Percentiles rank a stretch among this genome's conserved stretches.
These are phyloP conservation scores for Zygaena filipendulae DNA, from an alignment of 2,888 invertebrate species.

Conservation along the genomic window DNA sequence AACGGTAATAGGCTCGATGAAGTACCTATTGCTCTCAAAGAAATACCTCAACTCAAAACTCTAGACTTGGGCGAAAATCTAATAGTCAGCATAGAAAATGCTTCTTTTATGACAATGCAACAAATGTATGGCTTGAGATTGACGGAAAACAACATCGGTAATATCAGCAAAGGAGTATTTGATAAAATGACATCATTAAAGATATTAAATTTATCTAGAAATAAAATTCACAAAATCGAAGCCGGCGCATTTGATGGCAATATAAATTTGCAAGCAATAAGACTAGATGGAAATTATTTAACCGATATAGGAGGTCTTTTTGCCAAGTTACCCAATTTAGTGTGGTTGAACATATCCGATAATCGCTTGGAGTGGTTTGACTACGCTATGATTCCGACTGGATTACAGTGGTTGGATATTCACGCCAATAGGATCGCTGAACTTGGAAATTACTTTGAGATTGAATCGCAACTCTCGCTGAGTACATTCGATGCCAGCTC, in stretches of 20 bases:
- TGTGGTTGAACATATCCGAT: constrained; percentile 88
- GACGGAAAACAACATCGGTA: constrained; percentile 86
- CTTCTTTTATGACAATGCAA: constrained; percentile 82
- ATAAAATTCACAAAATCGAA: constrained; percentile 83
- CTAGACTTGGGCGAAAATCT: constrained; percentile 89
- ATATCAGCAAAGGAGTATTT: constrained; percentile 82
- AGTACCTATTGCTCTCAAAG: constrained; percentile 79
- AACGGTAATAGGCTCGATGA: constrained; percentile 82
- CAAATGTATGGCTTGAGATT: constrained; percentile 84
- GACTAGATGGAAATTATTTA: constrained; percentile 84
- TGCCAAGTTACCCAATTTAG: constrained; percentile 81
- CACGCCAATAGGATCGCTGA: constrained; percentile 86
- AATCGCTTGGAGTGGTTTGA: constrained; percentile 87
- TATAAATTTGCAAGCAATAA: constrained; percentile 80
- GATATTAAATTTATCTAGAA: constrained; percentile 85
- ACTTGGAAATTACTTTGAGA: constrained; percentile 86
- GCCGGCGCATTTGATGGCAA: constrained; percentile 82
- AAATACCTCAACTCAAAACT: constrained; percentile 80
- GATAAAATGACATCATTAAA: constrained; percentile 81
- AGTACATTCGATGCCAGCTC: constrained; percentile 86
- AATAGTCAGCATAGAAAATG: constrained; percentile 80
- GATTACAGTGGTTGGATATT: constrained; percentile 86
- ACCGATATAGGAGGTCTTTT: constrained; percentile 83
- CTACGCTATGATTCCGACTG: constrained; percentile 86
- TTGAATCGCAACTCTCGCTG: constrained; percentile 81